Percentiles rank a stretch among this genome's conserved stretches.
Conservation (phyloP, 2,113 vertebrate genomes). For the Chrysochloris asiatica region DNA sequence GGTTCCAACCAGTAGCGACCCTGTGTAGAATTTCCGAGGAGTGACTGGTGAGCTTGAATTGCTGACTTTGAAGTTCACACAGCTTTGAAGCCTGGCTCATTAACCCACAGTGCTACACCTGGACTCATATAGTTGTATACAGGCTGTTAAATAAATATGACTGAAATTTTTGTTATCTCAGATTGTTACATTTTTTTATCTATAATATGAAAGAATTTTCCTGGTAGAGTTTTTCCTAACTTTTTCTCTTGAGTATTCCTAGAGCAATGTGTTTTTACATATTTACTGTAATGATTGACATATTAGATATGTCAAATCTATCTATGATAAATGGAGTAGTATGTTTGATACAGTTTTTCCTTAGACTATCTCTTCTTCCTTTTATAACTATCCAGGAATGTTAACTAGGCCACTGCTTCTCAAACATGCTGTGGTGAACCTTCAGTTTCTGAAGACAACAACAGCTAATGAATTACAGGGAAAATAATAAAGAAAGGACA, state of each 20-base stretch:
- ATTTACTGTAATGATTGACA: too few species aligned
- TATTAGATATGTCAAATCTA: not conserved
- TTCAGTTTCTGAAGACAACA: too few species aligned
- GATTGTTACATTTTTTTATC: not conserved
- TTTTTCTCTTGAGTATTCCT: not conserved
- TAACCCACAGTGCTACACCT: too few species aligned
- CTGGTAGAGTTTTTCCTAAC: not conserved
- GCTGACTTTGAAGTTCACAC: too few species aligned
- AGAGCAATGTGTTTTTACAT: not conserved
- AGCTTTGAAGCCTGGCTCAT: too few species aligned
- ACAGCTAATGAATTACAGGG: too few species aligned
- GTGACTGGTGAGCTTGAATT: too few species aligned
- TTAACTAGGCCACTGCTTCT: not conserved
- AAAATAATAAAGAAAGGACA: too few species aligned
- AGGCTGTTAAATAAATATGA: not conserved
- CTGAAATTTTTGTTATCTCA: not conserved
- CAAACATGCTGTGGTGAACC: not conserved
- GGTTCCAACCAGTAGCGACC: too few species aligned
- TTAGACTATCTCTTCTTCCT: not conserved
- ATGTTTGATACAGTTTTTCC: not conserved
- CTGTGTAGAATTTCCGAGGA: too few species aligned
- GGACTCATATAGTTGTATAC: not conserved
- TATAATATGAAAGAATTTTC: constrained; percentile 17
- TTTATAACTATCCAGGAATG: not conserved
- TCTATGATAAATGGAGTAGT: not conserved